Evolutionary conservation across 2,113 vertebrate species (phyloP), one percentile per base, ranked within the genome.

Genomic region (Myiagra hebetior): DNA sequence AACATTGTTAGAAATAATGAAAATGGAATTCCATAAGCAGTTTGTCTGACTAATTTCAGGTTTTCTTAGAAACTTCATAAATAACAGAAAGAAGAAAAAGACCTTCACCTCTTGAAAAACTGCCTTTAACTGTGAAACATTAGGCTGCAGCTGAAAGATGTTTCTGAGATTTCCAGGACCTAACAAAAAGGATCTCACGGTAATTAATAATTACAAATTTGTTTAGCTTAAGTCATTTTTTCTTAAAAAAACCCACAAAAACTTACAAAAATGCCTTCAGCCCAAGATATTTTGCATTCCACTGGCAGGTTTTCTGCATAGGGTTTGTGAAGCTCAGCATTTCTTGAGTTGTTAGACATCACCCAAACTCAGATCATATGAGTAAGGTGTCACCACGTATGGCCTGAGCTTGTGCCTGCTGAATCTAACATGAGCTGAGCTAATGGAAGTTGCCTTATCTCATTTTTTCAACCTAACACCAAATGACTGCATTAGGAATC

Each of bases 401-500:
- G 67, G 74, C 46, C 62, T 49, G 20, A 69, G 53, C 52, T 63
- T 1, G 23, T 2, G 4, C 35, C 55, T 74, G 2, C 8, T 60
- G 85, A 75, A 76, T 74, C 33, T 52, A 62, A 47, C 33, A 62
- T 56, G 70, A 96, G 89, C 70, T 89, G 49, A 87, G 81, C 70
- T 90, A 4, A 41, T 59, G 46, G 44, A 85, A 86, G 26, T 53
- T 84, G 94, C 81, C 49, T 96, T 89, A 35, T 81, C 90, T 97
- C 57, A 33, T 74, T 86, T 94, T 87, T 72, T 86, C 83, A 78
- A 84, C 52, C 83, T 92, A 93, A 68, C 93, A 86, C 91, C 94
- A 94, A 93, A 60, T 91, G 86, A 92, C 76, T 97, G 41, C 65
- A 74, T 85, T 89, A 83, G 39, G 78, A 87, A 93, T 95, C 68